Percentiles rank a stretch among this genome's conserved stretches.
Conservation (phyloP, 2,113 vertebrate genomes). For the Madoqua kirkii region DNA sequence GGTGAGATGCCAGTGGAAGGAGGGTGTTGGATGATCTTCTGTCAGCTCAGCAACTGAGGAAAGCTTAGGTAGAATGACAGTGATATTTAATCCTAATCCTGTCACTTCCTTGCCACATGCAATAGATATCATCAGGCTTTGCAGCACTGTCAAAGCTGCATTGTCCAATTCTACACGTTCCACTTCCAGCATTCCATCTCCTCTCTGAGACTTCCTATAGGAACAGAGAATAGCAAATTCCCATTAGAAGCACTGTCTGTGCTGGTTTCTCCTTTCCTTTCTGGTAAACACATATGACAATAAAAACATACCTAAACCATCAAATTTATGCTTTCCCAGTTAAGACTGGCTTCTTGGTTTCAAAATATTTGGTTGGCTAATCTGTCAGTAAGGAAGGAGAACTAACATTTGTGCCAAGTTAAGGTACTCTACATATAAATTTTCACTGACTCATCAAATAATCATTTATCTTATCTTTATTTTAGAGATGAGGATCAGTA, state of each 20-base stretch:
- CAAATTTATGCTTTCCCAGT: background rate
- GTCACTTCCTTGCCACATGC: background rate
- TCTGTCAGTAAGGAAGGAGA: background rate
- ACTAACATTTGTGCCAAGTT: background rate
- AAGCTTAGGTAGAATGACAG: background rate
- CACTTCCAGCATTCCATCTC: background rate
- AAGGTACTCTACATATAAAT: background rate
- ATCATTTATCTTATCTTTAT: background rate
- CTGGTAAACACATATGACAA: background rate
- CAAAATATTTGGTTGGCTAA: background rate
- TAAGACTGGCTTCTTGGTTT: background rate
- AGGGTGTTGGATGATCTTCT: background rate
- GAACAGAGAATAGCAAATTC: background rate
- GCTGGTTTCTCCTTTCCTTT: background rate
- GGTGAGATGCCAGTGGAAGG: background rate
- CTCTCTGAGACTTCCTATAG: background rate
- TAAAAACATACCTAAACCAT: background rate
- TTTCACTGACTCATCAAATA: conserved; percentile 24
- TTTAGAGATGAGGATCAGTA: conserved; percentile 16
- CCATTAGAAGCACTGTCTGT: background rate
- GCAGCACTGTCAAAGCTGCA: background rate
- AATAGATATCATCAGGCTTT: background rate
- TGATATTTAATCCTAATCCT: background rate
- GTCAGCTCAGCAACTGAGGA: background rate
- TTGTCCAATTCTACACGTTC: background rate